These are phyloP conservation scores for Coreius guichenoti DNA, from an alignment of 2,797 vertebrate genomes.

Conservation along the genomic window DNA sequence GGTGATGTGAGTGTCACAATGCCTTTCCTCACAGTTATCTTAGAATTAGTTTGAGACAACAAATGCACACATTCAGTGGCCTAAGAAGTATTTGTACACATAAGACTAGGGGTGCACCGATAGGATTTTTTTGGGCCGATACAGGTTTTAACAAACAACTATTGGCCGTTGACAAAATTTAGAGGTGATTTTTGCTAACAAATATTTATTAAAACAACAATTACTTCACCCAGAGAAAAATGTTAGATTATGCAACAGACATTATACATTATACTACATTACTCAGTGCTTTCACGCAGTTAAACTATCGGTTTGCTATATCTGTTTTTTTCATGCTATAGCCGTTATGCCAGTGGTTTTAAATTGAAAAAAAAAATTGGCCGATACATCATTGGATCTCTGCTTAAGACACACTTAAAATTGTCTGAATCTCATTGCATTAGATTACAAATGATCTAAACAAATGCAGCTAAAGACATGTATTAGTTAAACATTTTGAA, in stretches of 20 bases:
- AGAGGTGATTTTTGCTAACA: too few relatives aligned
- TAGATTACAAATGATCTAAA: too few relatives aligned
- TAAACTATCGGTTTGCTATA: neutral
- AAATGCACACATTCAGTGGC: neutral
- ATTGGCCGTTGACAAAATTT: neutral
- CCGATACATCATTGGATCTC: too few relatives aligned
- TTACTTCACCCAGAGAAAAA: too few relatives aligned
- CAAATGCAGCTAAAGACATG: too few relatives aligned
- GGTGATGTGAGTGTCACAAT: constrained; percentile 67
- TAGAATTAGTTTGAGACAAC: neutral
- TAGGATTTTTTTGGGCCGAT: neutral
- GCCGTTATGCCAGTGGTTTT: too few relatives aligned
- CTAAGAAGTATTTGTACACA: neutral
- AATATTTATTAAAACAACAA: too few relatives aligned
- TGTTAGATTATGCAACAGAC: neutral
- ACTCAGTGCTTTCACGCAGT: neutral
- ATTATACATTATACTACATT: neutral
- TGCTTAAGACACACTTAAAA: neutral
- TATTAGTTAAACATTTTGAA: too few relatives aligned
- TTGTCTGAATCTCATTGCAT: too few relatives aligned
- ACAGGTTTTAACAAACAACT: neutral
- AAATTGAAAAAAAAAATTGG: too few relatives aligned
- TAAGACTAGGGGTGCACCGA: neutral
- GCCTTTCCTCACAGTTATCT: neutral
- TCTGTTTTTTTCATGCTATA: neutral